Percentiles rank a stretch among this genome's conserved stretches.
phyloP scores from a whole-genome alignment of 1,140 invertebrate species.

The Andricus grossulariae region DNA sequence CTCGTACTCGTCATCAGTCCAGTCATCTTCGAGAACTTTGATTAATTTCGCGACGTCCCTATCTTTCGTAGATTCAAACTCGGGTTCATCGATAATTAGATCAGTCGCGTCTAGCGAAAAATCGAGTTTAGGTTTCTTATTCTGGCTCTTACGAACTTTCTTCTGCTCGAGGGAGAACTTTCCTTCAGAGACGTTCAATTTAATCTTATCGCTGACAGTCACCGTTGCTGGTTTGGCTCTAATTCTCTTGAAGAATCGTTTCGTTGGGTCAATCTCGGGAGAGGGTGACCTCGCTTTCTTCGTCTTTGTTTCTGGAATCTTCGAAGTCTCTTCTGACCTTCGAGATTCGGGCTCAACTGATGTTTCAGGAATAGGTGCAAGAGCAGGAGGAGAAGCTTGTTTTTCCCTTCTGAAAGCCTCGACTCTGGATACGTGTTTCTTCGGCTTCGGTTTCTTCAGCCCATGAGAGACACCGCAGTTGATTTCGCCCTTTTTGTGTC shows the following conservation, averaged over 20 bases:
- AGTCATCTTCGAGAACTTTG: constrained; percentile 69
- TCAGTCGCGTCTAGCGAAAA: constrained; percentile 60
- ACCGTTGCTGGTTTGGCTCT: constrained; percentile 53
- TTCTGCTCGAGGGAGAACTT: constrained; percentile 53
- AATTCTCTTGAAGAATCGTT: constrained; percentile 67
- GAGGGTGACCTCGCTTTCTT: constrained; percentile 32
- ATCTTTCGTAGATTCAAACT: constrained; percentile 50
- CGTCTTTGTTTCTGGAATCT: constrained; percentile 28
- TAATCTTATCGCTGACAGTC: constrained; percentile 63
- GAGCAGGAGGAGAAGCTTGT: background rate
- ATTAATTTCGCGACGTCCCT: constrained; percentile 60
- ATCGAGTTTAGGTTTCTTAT: constrained; percentile 45
- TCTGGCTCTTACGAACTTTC: constrained; percentile 11
- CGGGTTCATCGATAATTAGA: constrained; percentile 62
- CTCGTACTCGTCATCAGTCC: constrained; percentile 68
- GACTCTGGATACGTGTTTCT: constrained; percentile 39
- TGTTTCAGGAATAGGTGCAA: too few species aligned
- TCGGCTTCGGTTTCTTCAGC: constrained; percentile 66
- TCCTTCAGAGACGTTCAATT: constrained; percentile 54
- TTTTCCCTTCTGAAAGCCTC: constrained; percentile 22
- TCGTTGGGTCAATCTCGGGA: constrained; percentile 56
- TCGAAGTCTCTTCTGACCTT: background rate
- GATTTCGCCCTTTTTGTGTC: constrained; percentile 57
- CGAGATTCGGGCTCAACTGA: background rate
- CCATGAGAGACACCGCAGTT: constrained; percentile 69